Evolutionary conservation across 1,140 invertebrate species (phyloP).

Genomic region (Ericerus pela): DNA sequence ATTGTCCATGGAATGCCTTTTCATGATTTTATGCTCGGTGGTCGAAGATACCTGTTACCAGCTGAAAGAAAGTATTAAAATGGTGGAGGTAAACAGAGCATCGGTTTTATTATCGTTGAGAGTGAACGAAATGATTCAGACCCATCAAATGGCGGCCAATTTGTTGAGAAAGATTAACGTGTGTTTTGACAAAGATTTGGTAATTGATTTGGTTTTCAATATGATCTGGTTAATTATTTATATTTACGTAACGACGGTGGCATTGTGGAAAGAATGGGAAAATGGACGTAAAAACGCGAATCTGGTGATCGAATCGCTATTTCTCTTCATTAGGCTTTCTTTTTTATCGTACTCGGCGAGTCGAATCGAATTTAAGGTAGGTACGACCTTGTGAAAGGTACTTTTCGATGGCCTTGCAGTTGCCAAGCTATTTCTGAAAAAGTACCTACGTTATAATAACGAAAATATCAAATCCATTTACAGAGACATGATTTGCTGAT

Average conservation of each 20-base stretch:
- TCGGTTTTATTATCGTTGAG: neutral
- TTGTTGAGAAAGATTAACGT: neutral
- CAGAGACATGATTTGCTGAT: neutral
- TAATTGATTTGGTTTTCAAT: neutral
- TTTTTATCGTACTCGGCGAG: conserved; percentile 2
- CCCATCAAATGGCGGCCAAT: neutral
- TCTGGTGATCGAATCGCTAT: neutral
- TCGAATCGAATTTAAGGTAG: neutral
- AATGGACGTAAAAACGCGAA: neutral
- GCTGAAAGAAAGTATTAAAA: neutral
- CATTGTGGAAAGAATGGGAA: neutral
- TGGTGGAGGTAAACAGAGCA: neutral
- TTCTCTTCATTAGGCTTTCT: neutral
- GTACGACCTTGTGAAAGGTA: neutral
- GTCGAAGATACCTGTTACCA: neutral
- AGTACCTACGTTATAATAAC: too few species aligned
- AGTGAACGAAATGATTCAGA: neutral
- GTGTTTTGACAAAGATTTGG: conserved; percentile 1
- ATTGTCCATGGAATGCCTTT: neutral
- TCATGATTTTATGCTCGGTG: neutral
- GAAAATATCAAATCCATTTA: neutral
- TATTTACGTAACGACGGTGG: neutral
- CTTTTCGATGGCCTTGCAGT: too few species aligned
- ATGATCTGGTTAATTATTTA: conserved; percentile 1
- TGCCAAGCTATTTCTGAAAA: too few species aligned